Evolutionary conservation across 2,113 vertebrate species (phyloP).

Genomic region (Anser brachyrhynchus): DNA sequence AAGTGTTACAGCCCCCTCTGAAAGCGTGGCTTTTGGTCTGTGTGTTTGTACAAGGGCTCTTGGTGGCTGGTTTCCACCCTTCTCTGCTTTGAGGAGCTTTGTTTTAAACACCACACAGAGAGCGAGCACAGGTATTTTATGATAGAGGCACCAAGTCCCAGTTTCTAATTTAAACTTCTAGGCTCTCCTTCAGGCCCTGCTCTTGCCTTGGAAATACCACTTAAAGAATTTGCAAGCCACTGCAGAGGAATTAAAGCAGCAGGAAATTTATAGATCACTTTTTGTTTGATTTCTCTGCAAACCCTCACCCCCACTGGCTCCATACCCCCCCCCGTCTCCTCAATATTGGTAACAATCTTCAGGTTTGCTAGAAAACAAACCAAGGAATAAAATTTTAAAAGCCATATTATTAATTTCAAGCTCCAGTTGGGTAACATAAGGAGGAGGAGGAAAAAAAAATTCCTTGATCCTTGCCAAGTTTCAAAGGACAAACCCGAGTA

Average conservation of each 20-base stretch:
- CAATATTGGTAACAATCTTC: neutral
- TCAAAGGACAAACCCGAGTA: conserved; percentile 61
- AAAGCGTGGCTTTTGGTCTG: fast-evolving
- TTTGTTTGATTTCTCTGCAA: neutral
- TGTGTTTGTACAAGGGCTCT: neutral
- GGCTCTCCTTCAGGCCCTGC: neutral
- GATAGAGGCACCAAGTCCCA: neutral
- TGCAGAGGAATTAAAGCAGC: neutral
- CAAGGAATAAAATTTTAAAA: conserved; percentile 1
- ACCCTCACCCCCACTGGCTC: neutral
- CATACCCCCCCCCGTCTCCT: neutral
- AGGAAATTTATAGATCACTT: neutral
- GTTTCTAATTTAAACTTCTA: neutral
- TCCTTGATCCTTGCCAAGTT: conserved; percentile 43
- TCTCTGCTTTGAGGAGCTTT: neutral
- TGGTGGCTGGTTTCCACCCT: fast-evolving
- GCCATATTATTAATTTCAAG: conserved; percentile 19
- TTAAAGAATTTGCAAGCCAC: neutral
- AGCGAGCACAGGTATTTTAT: neutral
- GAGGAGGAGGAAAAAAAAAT: conserved; percentile 6
- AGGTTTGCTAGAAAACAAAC: conserved; percentile 61
- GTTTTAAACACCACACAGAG: neutral
- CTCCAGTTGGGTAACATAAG: conserved; percentile 57
- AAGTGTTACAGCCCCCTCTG: neutral
- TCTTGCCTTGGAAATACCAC: neutral